These are phyloP conservation scores for Colaptes auratus DNA, from an alignment of 2,113 vertebrate genomes.

Conservation along the genomic window DNA sequence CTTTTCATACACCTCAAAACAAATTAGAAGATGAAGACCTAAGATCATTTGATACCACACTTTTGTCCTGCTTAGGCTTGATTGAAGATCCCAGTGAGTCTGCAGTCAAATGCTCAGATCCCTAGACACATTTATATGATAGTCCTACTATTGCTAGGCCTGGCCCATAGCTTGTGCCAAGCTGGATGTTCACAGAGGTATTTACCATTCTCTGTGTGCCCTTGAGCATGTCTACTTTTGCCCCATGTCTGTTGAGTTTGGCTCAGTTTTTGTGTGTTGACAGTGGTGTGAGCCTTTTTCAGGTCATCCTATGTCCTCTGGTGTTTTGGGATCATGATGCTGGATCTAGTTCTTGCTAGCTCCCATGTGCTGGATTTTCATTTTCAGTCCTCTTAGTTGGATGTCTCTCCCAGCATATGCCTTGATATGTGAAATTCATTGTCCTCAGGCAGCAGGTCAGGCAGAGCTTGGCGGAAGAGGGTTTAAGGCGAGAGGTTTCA, in stretches of 20 bases:
- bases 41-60: background rate
- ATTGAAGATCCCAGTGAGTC: background rate
- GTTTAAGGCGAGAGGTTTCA: fast-evolving
- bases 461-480: background rate
- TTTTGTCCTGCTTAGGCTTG: background rate
- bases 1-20: background rate
- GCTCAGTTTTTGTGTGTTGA: background rate
- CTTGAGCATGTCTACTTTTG: background rate
- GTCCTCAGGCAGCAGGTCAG: background rate
- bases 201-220: background rate
- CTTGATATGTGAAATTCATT: background rate
- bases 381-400: background rate
- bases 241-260: background rate
- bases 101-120: background rate
- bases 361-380: background rate
- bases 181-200: background rate
- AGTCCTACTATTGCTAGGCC: fast-evolving
- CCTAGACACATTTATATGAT: background rate
- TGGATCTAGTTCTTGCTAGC: background rate
- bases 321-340: background rate
- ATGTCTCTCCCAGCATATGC: background rate
- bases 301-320: background rate
- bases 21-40: background rate
- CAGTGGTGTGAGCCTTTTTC: background rate
- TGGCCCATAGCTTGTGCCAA: background rate